These are phyloP conservation scores for Catharus fuscescens DNA, from an alignment of 2,113 vertebrate species.

Conservation along the genomic window DNA sequence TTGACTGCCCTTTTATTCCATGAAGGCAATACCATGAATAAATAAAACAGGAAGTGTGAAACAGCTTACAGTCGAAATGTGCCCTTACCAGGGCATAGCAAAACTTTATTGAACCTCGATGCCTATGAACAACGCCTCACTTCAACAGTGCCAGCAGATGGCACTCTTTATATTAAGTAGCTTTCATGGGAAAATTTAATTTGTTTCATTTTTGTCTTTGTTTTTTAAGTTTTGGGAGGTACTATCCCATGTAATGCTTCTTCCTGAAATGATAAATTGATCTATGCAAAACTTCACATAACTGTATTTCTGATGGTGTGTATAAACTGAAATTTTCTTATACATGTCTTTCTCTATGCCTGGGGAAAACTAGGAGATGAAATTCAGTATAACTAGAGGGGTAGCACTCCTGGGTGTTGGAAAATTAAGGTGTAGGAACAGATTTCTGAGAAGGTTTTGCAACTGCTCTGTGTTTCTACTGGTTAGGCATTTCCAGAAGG, in stretches of 20 bases:
- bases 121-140: slow-evolving; percentile 9
- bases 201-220: background rate
- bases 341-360: background rate
- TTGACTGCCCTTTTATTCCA: slow-evolving; percentile 30
- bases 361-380: background rate
- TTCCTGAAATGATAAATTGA: background rate
- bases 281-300: background rate
- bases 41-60: slow-evolving; percentile 47
- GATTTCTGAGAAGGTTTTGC: background rate
- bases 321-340: background rate
- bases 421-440: background rate
- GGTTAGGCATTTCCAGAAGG: background rate
- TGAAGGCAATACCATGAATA: slow-evolving; percentile 36
- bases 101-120: slow-evolving; percentile 49
- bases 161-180: slow-evolving; percentile 65
- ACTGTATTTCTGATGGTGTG: background rate
- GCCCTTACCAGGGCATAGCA: background rate
- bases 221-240: background rate
- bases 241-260: background rate
- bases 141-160: slow-evolving; percentile 49
- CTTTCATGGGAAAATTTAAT: background rate
- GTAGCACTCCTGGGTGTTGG: background rate
- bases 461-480: background rate
- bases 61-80: background rate
- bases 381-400: background rate